A percentile compares a stretch with the other conserved stretches of the same genome.
Conservation (phyloP, 2,888 invertebrate genomes). For the Noctua janthina region DNA sequence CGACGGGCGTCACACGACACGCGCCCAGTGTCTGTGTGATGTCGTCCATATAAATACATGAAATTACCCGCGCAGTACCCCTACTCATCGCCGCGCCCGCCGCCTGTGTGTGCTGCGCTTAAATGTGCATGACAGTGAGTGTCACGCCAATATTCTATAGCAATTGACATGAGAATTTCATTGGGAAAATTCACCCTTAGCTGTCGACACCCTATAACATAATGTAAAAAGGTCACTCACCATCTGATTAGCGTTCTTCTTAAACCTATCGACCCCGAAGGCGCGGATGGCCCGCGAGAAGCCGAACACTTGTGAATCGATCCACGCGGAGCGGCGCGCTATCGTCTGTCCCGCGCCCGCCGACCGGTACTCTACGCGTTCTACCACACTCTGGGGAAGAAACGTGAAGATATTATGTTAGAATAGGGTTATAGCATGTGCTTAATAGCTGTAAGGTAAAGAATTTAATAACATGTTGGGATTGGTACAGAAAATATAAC, state of each 20-base stretch:
- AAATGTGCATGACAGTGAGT: not conserved
- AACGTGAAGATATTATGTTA: not conserved
- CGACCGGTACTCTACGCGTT: slow-evolving; percentile 96
- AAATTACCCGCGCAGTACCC: too few species aligned
- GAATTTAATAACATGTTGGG: too few species aligned
- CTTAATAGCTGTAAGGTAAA: too few species aligned
- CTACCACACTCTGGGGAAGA: slow-evolving; percentile 94
- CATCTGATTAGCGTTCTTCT: slow-evolving; percentile 96
- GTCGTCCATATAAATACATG: too few species aligned
- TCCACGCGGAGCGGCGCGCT: slow-evolving; percentile 96
- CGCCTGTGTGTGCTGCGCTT: too few species aligned
- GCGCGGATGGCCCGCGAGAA: slow-evolving; percentile 96
- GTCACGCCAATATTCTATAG: not conserved
- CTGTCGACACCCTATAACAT: too few species aligned
- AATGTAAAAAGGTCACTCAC: slow-evolving; percentile 78
- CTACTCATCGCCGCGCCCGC: too few species aligned
- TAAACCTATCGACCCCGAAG: slow-evolving; percentile 97
- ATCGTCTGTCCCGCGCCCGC: slow-evolving; percentile 94
- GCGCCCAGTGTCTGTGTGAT: too few species aligned
- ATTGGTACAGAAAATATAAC: too few species aligned
- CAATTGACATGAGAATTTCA: not conserved
- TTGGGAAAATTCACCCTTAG: not conserved
- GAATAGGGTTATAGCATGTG: not conserved
- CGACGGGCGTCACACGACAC: too few species aligned
- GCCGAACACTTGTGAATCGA: slow-evolving; percentile 96